A percentile compares a stretch with the other conserved stretches of the same genome.
Conservation (phyloP, 2,113 vertebrate species). For the Anolis sagrei region DNA sequence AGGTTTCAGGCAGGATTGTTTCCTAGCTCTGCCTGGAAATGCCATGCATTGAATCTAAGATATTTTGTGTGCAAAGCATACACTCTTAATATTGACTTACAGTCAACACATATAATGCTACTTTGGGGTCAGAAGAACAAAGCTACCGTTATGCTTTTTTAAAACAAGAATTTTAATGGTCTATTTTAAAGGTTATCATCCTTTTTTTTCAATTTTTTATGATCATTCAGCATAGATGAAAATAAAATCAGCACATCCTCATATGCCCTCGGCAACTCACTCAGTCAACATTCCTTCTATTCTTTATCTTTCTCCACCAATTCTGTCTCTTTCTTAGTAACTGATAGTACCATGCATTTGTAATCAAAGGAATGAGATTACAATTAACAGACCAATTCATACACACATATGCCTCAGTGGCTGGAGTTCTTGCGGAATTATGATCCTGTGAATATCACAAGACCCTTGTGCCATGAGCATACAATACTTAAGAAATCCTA, state of each 20-base stretch:
- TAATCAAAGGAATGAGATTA: conserved; percentile 62
- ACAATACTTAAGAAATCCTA: conserved; percentile 62
- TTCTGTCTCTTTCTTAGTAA: conserved; percentile 48
- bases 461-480: conserved; percentile 52
- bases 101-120: not conserved
- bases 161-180: not conserved
- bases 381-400: conserved; percentile 60
- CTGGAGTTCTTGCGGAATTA: conserved; percentile 55
- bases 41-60: not conserved
- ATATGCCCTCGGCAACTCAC: conserved; percentile 31
- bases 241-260: conserved; percentile 36
- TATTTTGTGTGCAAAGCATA: not conserved
- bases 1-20: not conserved
- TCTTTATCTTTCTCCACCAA: conserved; percentile 43
- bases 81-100: not conserved
- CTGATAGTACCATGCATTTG: conserved; percentile 55
- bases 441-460: conserved; percentile 64
- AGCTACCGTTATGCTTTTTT: not conserved
- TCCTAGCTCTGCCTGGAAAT: not conserved
- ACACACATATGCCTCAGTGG: conserved; percentile 17
- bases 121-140: not conserved
- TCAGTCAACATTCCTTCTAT: conserved; percentile 24
- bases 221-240: not conserved
- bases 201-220: not conserved
- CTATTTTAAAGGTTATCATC: conserved; percentile 37